Evolutionary conservation across 1,140 invertebrate species (phyloP), one percentile per base, ranked within the genome.

Genomic region (Lordiphosa mommai): DNA sequence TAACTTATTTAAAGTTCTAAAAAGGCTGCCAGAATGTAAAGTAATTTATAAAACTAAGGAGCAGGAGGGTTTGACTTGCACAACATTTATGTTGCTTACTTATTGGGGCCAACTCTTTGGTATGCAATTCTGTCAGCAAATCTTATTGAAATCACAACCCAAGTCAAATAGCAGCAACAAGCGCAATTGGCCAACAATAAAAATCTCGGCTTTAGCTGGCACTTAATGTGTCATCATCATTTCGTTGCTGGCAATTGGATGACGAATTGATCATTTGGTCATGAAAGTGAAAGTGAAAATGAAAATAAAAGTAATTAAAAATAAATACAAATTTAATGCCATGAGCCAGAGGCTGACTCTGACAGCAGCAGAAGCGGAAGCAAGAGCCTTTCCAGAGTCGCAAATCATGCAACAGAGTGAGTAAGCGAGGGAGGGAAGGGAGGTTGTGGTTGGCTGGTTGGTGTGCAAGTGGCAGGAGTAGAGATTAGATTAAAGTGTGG

Each of bases 311-410:
- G 52, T 57, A 49, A 60, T 58, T 52, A 46, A 52, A 74, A 57
- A 61, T 47, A 49, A 59, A 76, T 36, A 67, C 52, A 32, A 53
- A 37, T 57, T 66, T 55, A 72, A 71, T 61, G 51, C 33, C 8
- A n/a, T 1, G 9, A 14, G 20, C 9, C 34, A 27, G 29, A 34
- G 16, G 12, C 23, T 43, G 20, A 1, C 20, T 23, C 20, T 23
- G 20, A 23, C 20, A 23, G 20, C 20, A 23, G 20, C 20, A 23
- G 20, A 4, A 5, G 20, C 20, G 6, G 20, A 0, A 4, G 20
- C 20, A 17, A 17, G 1, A 23, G 20, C 20, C 20, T 6, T 23
- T 23, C 4, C 38, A 57, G 14, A 32, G 36, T 41, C 33, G 55
- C 63, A 38, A 67, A 52, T 67, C 64, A 66, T 58, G 58, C 37